Percentiles rank a stretch among this genome's conserved stretches.
phyloP scores from a whole-genome alignment of 2,888 invertebrate species.

The Aromia moschata region DNA sequence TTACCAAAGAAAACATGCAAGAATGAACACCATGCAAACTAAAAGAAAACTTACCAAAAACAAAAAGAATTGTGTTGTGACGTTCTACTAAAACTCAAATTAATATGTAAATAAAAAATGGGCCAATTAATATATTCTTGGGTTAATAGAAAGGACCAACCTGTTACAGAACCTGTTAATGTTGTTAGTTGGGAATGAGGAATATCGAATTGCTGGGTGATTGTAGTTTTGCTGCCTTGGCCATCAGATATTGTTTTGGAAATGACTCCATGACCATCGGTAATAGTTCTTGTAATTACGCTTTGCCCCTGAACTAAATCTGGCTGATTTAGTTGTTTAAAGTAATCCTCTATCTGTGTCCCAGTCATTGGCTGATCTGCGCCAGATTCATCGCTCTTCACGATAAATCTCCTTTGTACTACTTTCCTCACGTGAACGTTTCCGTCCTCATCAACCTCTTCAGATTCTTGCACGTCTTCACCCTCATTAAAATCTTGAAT shows the following conservation, averaged over 20 bases:
- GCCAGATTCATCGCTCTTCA: conserved; percentile 51
- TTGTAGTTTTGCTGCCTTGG: conserved; percentile 54
- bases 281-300: conserved; percentile 47
- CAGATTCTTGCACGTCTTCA: conserved; percentile 65
- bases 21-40: conserved; percentile 45
- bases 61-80: conserved; percentile 25
- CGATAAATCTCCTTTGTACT: conserved; percentile 63
- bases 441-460: conserved; percentile 65
- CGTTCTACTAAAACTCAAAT: conserved; percentile 22
- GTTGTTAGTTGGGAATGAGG: conserved; percentile 48
- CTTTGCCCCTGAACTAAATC: conserved; percentile 43
- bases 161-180: conserved; percentile 48
- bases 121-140: conserved; percentile 3
- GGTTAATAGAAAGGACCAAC: conserved; percentile 47
- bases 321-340: conserved; percentile 46
- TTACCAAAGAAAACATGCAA: conserved; percentile 41
- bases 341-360: conserved; percentile 54
- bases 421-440: conserved; percentile 66
- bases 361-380: conserved; percentile 41
- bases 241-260: conserved; percentile 51
- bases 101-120: conserved; percentile 27
- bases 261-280: conserved; percentile 44
- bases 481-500: conserved; percentile 66
- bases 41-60: conserved; percentile 47
- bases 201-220: conserved; percentile 55